Evolutionary conservation across 1,140 invertebrate genomes (phyloP).

Genomic region (Lasioglossum albipes): DNA sequence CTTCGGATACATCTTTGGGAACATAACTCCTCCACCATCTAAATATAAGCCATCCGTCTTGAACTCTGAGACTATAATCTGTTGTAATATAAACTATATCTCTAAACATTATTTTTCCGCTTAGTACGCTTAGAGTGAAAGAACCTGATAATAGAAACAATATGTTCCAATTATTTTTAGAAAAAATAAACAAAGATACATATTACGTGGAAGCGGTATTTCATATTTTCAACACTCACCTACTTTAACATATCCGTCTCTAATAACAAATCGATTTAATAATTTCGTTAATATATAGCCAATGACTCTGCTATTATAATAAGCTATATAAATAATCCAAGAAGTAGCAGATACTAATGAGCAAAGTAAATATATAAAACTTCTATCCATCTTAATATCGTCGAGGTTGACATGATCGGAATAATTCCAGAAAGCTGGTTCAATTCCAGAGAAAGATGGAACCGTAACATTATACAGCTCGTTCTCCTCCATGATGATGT

Average conservation of each 20-base stretch:
- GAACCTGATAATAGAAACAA: conserved; percentile 85
- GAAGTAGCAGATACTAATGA: conserved; percentile 89
- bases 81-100: conserved; percentile 97
- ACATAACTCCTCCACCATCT: conserved; percentile 98
- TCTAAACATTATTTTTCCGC: conserved; percentile 99
- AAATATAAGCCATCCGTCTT: conserved; percentile 98
- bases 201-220: neutral
- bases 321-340: conserved; percentile 97
- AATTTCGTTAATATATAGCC: conserved; percentile 94
- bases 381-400: conserved; percentile 90
- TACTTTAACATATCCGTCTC: conserved; percentile 93
- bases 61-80: conserved; percentile 95
- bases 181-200: neutral
- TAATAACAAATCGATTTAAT: conserved; percentile 92
- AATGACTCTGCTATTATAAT: conserved; percentile 95
- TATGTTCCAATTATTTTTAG: conserved; percentile 26
- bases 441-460: conserved; percentile 70
- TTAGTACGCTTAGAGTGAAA: conserved; percentile 94
- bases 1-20: conserved; percentile 96
- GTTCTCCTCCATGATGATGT: conserved; percentile 67
- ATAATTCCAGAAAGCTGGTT: conserved; percentile 75
- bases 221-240: conserved; percentile 83
- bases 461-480: conserved; percentile 67
- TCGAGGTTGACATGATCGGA: conserved; percentile 82
- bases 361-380: conserved; percentile 89